A percentile compares a stretch with the other conserved stretches of the same genome.
Conservation (phyloP, 2,888 invertebrate species). For the Charanyca ferruginea region DNA sequence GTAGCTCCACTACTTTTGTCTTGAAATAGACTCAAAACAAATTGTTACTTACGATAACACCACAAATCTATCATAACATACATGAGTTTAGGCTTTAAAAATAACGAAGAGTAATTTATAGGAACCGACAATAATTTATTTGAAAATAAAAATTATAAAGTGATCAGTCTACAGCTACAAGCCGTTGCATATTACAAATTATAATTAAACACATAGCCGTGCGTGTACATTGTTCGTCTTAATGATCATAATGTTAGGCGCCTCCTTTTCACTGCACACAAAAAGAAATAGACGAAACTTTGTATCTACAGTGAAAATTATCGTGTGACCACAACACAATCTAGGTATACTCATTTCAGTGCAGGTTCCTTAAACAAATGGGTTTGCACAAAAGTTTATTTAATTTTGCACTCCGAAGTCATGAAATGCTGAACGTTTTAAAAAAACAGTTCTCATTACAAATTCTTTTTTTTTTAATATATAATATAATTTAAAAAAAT, state of each 20-base stretch:
- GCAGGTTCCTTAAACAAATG: too few relatives aligned
- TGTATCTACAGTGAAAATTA: slow-evolving; percentile 28
- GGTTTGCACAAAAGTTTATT: too few relatives aligned
- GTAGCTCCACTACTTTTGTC: too few relatives aligned
- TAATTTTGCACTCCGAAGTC: too few relatives aligned
- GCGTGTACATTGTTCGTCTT: slow-evolving; percentile 53
- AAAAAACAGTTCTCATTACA: background rate
- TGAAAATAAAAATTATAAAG: slow-evolving; percentile 49
- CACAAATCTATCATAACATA: too few relatives aligned
- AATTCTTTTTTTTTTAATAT: too few relatives aligned
- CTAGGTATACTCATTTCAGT: too few relatives aligned
- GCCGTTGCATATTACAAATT: slow-evolving; percentile 59
- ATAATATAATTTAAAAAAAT: too few relatives aligned
- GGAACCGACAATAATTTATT: slow-evolving; percentile 16
- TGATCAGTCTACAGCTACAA: slow-evolving; percentile 44
- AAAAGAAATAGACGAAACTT: slow-evolving; percentile 48
- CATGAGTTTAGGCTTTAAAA: background rate
- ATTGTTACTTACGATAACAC: too few relatives aligned
- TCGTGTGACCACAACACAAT: slow-evolving; percentile 24
- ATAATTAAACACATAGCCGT: slow-evolving; percentile 56
- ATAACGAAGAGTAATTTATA: background rate
- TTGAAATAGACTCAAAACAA: too few relatives aligned
- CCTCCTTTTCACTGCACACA: slow-evolving; percentile 60
- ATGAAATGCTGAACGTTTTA: background rate
- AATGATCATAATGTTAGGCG: slow-evolving; percentile 61